Conservation (phyloP, 2,888 invertebrate species). For the Drosophila hamatofila region DNA sequence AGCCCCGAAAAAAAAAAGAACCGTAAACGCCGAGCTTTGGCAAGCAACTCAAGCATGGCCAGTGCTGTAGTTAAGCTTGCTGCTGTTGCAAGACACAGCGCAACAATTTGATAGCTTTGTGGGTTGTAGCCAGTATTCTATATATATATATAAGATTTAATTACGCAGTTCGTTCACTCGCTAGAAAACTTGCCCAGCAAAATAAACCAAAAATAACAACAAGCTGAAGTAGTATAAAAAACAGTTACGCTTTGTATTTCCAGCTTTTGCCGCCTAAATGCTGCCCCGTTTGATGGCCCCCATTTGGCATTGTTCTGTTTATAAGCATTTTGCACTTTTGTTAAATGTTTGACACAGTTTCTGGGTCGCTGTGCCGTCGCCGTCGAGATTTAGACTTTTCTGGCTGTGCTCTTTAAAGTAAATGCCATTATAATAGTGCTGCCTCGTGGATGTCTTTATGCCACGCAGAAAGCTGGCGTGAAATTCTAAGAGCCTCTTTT, state of each 20-base stretch:
- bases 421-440: slow-evolving; percentile 64
- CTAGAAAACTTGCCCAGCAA: slow-evolving; percentile 19
- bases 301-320: slow-evolving; percentile 74
- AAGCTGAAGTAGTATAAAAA: slow-evolving; percentile 14
- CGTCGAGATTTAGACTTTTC: slow-evolving; percentile 57
- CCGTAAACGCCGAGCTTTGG: slow-evolving; percentile 55
- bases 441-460: slow-evolving; percentile 53
- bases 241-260: slow-evolving; percentile 76
- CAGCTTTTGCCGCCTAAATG: slow-evolving; percentile 60
- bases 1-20: slow-evolving; percentile 29
- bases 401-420: slow-evolving; percentile 66
- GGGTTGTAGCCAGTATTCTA: slow-evolving; percentile 46
- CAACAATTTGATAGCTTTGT: slow-evolving; percentile 54
- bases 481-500: slow-evolving; percentile 47
- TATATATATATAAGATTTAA: slow-evolving; percentile 66
- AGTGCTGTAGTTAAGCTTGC: slow-evolving; percentile 29
- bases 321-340: slow-evolving; percentile 71
- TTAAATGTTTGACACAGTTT: slow-evolving; percentile 79
- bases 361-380: slow-evolving; percentile 37
- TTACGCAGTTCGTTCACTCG: slow-evolving; percentile 49
- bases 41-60: slow-evolving; percentile 67
- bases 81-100: slow-evolving; percentile 45
- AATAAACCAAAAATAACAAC: slow-evolving; percentile 20
- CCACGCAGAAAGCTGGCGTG: slow-evolving; percentile 52
- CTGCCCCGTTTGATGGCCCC: slow-evolving; percentile 68